Conservation (phyloP, 1,140 invertebrate species). For the Meloidogyne floridensis region DNA sequence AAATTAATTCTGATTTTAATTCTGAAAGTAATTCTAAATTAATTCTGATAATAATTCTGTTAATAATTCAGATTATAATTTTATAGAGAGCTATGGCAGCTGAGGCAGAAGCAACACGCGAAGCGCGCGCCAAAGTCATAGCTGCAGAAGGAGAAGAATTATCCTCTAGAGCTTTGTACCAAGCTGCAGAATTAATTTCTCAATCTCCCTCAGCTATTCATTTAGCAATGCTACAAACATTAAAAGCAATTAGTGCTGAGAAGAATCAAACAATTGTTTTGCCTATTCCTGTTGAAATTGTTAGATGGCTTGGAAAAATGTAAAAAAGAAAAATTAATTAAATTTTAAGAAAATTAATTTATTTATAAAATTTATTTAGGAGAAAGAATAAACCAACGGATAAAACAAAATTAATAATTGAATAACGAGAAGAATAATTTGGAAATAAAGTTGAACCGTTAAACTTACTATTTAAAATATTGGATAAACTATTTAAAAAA, state of each 20-base stretch:
- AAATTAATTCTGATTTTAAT: neutral
- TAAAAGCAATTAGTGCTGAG: conserved; percentile 78
- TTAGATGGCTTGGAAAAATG: conserved; percentile 31
- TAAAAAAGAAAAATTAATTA: too few species aligned
- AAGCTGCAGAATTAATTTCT: conserved; percentile 70
- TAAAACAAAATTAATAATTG: neutral
- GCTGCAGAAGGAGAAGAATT: conserved; percentile 71
- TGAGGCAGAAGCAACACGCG: conserved; percentile 70
- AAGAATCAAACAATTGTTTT: conserved; percentile 68
- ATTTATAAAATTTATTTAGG: too few species aligned
- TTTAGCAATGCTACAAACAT: conserved; percentile 76
- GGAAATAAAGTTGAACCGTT: too few species aligned
- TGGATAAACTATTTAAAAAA: too few species aligned
- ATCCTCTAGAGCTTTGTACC: conserved; percentile 69
- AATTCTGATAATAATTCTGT: neutral
- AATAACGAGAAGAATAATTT: neutral
- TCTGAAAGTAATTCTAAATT: neutral
- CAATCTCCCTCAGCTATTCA: conserved; percentile 70
- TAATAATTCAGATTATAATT: neutral
- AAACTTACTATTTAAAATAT: too few species aligned
- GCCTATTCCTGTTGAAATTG: conserved; percentile 63
- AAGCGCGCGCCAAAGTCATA: conserved; percentile 70
- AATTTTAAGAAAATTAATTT: too few species aligned
- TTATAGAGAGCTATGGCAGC: conserved; percentile 69
- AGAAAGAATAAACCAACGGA: neutral